Evolutionary conservation across 2,888 invertebrate species (phyloP), one percentile per base, ranked within the genome.

Genomic region (Caenorhabditis angaria): DNA sequence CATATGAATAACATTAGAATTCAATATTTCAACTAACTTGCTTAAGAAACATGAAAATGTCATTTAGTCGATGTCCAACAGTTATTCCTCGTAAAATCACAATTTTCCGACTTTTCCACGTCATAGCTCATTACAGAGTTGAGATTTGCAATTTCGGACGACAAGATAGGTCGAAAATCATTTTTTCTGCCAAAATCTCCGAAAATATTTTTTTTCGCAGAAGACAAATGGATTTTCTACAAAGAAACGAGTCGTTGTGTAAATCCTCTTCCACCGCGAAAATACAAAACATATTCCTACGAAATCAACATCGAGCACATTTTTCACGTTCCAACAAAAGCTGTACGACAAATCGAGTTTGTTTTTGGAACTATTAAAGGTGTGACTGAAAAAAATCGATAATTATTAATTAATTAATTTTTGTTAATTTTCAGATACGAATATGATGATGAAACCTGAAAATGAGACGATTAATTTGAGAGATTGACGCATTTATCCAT

Each of bases 361-460:
- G 25, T 27, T 54, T 27, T 54, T 24, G 27, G 27, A 18, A 54
- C 54, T 12, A 50, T 24, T 24, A 20, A n/a, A 50, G 28, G 54
- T 54, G 27, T 22, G 6, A 8, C 35, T 35, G 35, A n/a, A n/a
- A n/a, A n/a, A n/a, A n/a, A n/a, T n/a, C n/a, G n/a, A n/a, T n/a
- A n/a, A n/a, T 35, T 35, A 10, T 35, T 35, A 35, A 35, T 35
- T 35, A 10, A 10, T 14, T 35, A 10, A 35, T 35, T 35, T 35
- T 35, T 35, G 14, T 35, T 35, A 14, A 35, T 10, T 41, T 62
- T 62, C 54, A 62, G 61, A 62, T 41, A 10, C 35, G 35, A 35
- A 6, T 10, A 14, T 35, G 35, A 35, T 35, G 6, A 10, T 35
- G 35, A 14, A 10, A 14, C 6, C 35, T 10, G 14, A 14, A 6